These are phyloP conservation scores for Loripinus fragilis DNA, from an alignment of 2,888 invertebrate species.

Conservation along the genomic window DNA sequence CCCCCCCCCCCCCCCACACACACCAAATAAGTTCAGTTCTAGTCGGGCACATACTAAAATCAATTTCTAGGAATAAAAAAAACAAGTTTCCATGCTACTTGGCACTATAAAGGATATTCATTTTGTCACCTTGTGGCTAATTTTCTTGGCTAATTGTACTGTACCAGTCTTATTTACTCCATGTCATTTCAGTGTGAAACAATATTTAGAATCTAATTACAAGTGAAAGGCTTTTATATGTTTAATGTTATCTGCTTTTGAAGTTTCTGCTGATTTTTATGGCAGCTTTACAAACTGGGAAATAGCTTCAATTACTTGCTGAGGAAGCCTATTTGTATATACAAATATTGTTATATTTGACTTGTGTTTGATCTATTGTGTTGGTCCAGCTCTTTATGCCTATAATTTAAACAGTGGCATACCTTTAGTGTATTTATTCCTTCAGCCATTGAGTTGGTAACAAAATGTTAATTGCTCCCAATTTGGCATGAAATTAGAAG, in stretches of 20 bases:
- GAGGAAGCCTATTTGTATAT: constrained; percentile 3
- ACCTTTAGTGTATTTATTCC: too few species aligned
- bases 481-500: too few species aligned
- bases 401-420: too few species aligned
- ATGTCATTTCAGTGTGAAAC: constrained; percentile 7
- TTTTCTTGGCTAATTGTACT: background rate
- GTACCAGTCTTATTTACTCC: background rate
- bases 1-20: too few species aligned
- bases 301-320: constrained; percentile 11
- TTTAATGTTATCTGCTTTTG: constrained; percentile 16
- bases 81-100: too few species aligned
- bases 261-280: constrained; percentile 17
- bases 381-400: too few species aligned
- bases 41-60: too few species aligned
- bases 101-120: too few species aligned
- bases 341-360: constrained; percentile 3
- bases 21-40: too few species aligned
- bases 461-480: too few species aligned
- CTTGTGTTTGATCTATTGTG: constrained; percentile 18
- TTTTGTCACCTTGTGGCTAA: constrained; percentile 8
- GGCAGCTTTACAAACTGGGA: constrained; percentile 1
- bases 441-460: too few species aligned
- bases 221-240: constrained; percentile 6
- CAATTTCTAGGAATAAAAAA: too few species aligned
- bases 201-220: constrained; percentile 18